These are phyloP conservation scores for Eulemur rufifrons DNA, from an alignment of 2,113 vertebrate genomes.

Conservation along the genomic window DNA sequence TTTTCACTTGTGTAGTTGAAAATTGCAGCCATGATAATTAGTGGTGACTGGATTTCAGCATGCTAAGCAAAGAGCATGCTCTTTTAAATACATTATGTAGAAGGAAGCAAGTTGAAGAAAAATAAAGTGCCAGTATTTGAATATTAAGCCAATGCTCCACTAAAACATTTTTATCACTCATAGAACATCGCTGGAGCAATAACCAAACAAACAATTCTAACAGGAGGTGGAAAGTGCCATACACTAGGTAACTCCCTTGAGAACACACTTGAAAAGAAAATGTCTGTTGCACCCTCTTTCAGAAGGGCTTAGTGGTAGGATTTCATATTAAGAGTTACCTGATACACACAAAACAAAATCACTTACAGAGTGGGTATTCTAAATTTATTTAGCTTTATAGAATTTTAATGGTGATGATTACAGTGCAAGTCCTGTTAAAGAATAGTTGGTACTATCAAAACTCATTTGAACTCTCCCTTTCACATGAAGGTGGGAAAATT, in stretches of 20 bases:
- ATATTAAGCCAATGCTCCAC: not conserved
- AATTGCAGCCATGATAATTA: conserved; percentile 65
- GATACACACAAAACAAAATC: not conserved
- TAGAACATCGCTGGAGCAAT: not conserved
- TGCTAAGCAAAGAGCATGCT: conserved; percentile 19
- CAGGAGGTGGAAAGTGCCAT: not conserved
- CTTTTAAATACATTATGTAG: conserved; percentile 42
- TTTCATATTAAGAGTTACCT: not conserved
- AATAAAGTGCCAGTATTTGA: not conserved
- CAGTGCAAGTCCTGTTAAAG: not conserved
- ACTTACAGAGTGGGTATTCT: not conserved
- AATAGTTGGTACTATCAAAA: not conserved
- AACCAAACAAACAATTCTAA: not conserved
- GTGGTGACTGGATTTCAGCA: conserved; percentile 57
- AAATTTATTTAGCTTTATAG: not conserved
- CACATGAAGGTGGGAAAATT: not conserved
- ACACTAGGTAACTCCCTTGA: not conserved
- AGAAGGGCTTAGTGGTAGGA: not conserved
- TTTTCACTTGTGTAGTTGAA: conserved; percentile 54
- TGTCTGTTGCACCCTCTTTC: not conserved
- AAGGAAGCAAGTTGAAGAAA: conserved; percentile 24
- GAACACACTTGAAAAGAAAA: conserved; percentile 33
- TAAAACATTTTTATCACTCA: not conserved
- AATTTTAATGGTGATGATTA: not conserved
- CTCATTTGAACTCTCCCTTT: not conserved